These are phyloP conservation scores for Phymanthus crucifer DNA, from an alignment of 92 coral and sea anemone genomes.

Conservation along the genomic window DNA sequence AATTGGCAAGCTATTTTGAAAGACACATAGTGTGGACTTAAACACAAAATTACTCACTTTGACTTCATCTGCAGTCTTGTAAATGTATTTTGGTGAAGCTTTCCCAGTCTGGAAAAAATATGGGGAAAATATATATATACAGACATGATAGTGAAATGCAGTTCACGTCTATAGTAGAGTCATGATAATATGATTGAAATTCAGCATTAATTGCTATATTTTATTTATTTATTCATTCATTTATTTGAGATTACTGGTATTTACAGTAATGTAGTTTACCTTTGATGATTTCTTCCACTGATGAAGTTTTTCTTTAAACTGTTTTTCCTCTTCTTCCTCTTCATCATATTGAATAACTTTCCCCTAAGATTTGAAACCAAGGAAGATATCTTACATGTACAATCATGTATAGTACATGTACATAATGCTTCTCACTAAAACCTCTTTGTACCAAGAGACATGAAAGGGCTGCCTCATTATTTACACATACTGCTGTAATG, in stretches of 20 bases:
- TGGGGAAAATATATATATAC: not conserved
- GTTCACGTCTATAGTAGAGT: too few relatives aligned
- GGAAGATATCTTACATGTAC: not conserved
- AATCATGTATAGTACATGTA: not conserved
- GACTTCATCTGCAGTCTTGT: conserved; percentile 98
- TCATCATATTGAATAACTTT: conserved; percentile 60
- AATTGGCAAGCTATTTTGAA: too few relatives aligned
- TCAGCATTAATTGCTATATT: too few relatives aligned
- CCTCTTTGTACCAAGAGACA: too few relatives aligned
- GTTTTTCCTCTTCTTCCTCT: conserved; percentile 87
- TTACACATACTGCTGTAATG: too few relatives aligned
- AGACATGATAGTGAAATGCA: not conserved
- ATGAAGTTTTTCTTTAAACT: conserved; percentile 82
- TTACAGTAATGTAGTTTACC: conserved; percentile 14
- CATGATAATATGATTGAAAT: too few relatives aligned
- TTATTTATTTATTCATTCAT: not conserved
- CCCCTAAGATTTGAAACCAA: conserved; percentile 35
- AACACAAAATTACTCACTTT: conserved; percentile 56
- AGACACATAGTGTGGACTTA: not conserved
- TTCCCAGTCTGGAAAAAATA: conserved; percentile 51
- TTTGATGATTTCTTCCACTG: conserved; percentile 94
- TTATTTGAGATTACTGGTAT: not conserved
- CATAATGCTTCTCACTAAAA: not conserved
- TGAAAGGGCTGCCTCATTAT: too few relatives aligned
- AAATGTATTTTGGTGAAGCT: conserved; percentile 80